phyloP scores from a whole-genome alignment of 2,113 vertebrate species.

The Nyctereutes procyonoides region DNA sequence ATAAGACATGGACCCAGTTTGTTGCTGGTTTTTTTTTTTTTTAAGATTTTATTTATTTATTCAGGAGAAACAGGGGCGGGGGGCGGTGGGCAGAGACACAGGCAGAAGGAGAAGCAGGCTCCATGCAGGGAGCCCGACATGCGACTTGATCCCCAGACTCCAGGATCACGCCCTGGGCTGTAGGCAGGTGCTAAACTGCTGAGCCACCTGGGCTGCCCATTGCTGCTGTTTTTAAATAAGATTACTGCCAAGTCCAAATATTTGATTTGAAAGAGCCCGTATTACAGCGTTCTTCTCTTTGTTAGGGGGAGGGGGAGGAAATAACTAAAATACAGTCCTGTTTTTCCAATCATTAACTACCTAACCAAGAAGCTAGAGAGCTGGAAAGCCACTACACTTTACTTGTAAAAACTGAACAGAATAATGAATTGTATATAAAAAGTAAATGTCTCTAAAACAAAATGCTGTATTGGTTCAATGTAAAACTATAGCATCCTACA shows the following conservation, averaged over 20 bases:
- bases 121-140: no score
- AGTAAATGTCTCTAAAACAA: conserved; percentile 47
- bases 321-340: neutral
- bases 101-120: no score
- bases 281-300: conserved; percentile 7
- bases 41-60: no score
- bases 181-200: no score
- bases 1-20: neutral
- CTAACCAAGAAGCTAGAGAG: conserved; percentile 17
- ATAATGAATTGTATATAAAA: conserved; percentile 52
- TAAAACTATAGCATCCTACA: neutral
- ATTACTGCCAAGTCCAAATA: neutral
- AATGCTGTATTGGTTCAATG: neutral
- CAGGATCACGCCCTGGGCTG: no score
- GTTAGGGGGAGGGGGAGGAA: rapidly evolving
- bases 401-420: neutral
- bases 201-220: neutral
- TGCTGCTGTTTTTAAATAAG: neutral
- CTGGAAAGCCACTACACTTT: neutral
- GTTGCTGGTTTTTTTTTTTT: neutral
- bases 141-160: no score
- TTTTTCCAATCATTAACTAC: conserved; percentile 43
- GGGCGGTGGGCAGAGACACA: no score
- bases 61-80: no score
- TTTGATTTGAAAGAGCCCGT: neutral